Evolutionary conservation across 2,113 vertebrate species (phyloP).

Genomic region (Aptenodytes patagonicus): DNA sequence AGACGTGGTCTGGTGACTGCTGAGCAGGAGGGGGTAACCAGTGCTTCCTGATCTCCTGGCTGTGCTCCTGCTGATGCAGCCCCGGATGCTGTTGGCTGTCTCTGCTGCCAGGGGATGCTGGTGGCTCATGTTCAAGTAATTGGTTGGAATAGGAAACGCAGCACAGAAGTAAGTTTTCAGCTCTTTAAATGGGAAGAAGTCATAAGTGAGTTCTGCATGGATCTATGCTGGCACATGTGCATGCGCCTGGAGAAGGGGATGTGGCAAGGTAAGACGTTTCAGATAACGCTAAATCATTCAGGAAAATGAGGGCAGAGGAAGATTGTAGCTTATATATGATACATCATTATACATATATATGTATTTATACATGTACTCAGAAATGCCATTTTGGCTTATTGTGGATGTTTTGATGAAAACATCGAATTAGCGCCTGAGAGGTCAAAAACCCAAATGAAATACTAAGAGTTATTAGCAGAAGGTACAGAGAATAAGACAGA

Average conservation of each 20-base stretch:
- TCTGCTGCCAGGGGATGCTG: not conserved
- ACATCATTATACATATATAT: not conserved
- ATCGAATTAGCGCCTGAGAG: not conserved
- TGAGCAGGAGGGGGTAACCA: not conserved
- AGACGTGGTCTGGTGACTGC: not conserved
- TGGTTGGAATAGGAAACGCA: not conserved
- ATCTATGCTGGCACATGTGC: not conserved
- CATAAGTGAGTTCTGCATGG: not conserved
- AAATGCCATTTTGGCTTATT: not conserved
- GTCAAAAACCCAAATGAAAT: not conserved
- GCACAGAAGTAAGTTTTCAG: not conserved
- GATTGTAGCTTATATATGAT: not conserved
- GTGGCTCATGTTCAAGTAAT: not conserved
- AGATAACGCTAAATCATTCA: not conserved
- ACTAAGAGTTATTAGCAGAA: not conserved
- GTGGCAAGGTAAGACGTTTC: not conserved
- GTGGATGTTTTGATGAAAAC: not conserved
- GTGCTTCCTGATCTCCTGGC: not conserved
- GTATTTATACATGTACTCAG: not conserved
- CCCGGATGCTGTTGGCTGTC: not conserved
- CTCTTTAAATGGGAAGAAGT: not conserved
- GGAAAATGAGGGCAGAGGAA: not conserved
- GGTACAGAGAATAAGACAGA: not conserved
- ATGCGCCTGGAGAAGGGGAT: not conserved
- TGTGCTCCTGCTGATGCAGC: not conserved